Conservation (phyloP, 2,888 invertebrate species). For the Xestia ashworthii region DNA sequence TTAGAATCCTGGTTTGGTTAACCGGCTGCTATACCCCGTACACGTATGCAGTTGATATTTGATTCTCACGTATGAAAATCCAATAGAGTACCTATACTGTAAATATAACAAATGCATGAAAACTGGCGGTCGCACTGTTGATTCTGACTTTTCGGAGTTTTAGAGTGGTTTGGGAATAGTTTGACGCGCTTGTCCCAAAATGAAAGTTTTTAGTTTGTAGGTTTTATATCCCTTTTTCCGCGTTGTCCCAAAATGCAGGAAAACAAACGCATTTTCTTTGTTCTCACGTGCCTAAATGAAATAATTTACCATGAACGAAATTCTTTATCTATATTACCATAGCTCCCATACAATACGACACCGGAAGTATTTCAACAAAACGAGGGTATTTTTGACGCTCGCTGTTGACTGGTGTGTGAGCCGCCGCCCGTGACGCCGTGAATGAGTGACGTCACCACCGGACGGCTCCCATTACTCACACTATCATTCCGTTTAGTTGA, state of each 20-base stretch:
- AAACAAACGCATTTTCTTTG: no score
- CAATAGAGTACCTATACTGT: background rate
- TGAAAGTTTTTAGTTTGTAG: background rate
- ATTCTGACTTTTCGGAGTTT: background rate
- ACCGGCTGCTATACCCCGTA: background rate
- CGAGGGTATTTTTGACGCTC: slow-evolving; percentile 45
- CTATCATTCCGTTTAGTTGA: slow-evolving; percentile 64
- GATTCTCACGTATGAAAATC: background rate
- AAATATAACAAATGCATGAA: background rate
- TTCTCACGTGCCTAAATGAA: background rate
- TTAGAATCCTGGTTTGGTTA: slow-evolving; percentile 24
- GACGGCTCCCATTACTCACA: slow-evolving; percentile 73
- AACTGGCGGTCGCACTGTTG: background rate
- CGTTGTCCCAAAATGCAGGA: no score
- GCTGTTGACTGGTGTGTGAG: slow-evolving; percentile 41
- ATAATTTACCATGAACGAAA: slow-evolving; percentile 9
- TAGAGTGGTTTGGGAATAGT: background rate
- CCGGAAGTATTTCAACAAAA: slow-evolving; percentile 33
- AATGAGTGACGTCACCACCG: slow-evolving; percentile 61
- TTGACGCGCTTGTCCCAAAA: background rate
- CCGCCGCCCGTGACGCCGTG: slow-evolving; percentile 44
- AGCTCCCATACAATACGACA: slow-evolving; percentile 7
- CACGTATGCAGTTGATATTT: background rate
- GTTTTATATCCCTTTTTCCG: no score
- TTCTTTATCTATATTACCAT: slow-evolving; percentile 15